phyloP scores from a whole-genome alignment of 2,113 vertebrate genomes.

The Stercorarius parasiticus region DNA sequence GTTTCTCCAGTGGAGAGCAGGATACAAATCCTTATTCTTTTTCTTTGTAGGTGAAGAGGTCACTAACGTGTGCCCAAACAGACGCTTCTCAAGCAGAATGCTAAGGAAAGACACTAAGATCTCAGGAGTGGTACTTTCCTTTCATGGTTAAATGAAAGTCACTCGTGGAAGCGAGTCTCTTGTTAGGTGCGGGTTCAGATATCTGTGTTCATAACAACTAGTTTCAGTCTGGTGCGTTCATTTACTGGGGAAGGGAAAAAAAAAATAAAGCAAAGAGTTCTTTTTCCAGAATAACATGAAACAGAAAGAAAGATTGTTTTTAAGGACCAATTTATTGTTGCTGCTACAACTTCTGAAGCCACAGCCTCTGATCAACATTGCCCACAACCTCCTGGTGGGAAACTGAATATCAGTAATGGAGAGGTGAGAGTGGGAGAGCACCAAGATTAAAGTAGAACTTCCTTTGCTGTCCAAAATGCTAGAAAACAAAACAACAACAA shows the following conservation, averaged over 20 bases:
- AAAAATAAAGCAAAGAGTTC: neutral
- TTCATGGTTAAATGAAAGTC: constrained; percentile 17
- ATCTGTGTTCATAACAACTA: neutral
- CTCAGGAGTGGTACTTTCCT: neutral
- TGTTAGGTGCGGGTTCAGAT: neutral
- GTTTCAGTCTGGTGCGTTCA: neutral
- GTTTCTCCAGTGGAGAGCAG: neutral
- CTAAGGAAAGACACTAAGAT: neutral
- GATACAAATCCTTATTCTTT: constrained; percentile 13
- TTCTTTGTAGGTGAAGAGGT: constrained; percentile 26
- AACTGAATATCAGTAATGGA: neutral
- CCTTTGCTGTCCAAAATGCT: neutral
- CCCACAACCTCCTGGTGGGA: neutral
- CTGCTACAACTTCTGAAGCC: neutral
- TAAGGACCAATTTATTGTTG: constrained; percentile 38
- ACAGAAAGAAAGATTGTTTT: neutral
- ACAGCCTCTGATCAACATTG: constrained; percentile 16
- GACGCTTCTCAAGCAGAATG: neutral
- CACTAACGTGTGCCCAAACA: neutral
- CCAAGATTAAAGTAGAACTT: neutral
- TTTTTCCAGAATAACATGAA: neutral
- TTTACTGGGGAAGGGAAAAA: neutral
- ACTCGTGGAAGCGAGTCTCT: neutral
- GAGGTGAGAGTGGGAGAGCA: neutral
- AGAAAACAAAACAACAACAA: neutral